Evolutionary conservation across 2,113 vertebrate genomes (phyloP).

Genomic region (Epinephelus cyanopodus): DNA sequence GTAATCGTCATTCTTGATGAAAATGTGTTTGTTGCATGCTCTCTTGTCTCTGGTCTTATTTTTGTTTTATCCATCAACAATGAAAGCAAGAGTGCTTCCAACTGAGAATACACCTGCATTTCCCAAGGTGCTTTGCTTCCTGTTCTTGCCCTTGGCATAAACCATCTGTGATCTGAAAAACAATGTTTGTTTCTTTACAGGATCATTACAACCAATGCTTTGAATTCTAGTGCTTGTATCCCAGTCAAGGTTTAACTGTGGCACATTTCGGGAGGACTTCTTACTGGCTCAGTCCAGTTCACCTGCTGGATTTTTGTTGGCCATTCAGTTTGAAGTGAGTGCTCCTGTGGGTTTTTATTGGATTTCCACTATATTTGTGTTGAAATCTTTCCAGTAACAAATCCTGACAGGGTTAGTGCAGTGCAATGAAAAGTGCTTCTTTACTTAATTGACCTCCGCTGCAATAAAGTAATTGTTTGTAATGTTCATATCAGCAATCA

Average conservation of each 20-base stretch:
- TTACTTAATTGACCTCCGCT: too few species aligned
- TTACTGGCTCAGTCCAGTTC: background rate
- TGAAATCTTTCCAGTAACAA: too few species aligned
- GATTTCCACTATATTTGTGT: too few species aligned
- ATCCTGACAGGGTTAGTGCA: too few species aligned
- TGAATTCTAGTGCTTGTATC: background rate
- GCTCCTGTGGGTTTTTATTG: too few species aligned
- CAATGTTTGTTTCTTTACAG: constrained; percentile 4
- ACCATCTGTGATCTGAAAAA: constrained; percentile 20
- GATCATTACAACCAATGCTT: background rate
- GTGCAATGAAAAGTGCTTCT: too few species aligned
- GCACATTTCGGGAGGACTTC: background rate
- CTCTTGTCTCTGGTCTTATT: background rate
- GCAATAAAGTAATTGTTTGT: too few species aligned
- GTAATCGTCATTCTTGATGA: background rate
- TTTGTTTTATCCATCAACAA: constrained; percentile 7
- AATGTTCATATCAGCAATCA: too few species aligned
- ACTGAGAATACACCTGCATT: constrained; percentile 21
- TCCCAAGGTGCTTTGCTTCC: constrained; percentile 39
- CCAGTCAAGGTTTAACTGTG: background rate
- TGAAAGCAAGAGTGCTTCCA: constrained; percentile 10
- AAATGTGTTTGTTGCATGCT: background rate
- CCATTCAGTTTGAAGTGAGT: too few species aligned
- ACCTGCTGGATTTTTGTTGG: background rate
- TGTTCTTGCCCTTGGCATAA: constrained; percentile 36